Evolutionary conservation across 1,140 invertebrate species (phyloP), one percentile per base, ranked within the genome.

Genomic region (Bombus superbus): DNA sequence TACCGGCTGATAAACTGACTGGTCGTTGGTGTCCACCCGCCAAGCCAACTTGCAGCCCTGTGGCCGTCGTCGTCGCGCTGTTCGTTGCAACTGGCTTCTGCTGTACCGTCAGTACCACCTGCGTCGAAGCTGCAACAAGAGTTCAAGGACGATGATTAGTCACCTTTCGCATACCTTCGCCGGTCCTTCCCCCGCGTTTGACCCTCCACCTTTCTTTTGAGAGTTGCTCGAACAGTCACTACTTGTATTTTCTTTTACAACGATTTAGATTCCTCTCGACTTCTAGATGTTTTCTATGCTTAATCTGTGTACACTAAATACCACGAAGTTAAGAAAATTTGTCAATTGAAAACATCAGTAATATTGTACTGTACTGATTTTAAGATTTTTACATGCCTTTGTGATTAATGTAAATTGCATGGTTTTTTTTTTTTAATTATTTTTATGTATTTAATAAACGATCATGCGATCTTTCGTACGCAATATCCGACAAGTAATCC

Each of bases 31-130:
- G 93, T 42, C 92, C 92, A 74, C 76, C 89, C 11, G 83, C 81
- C 89, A 89, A 86, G 38, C 94, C 91, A 59, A 91, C 88, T 71
- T 89, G 92, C 40, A 93, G 53, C 59, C 91, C 91, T 32, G 92
- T 81, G 47, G 86, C 72, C 76, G 90, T 86, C 69, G 91, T 86
- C 72, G 85, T 59, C 13, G 73, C 62, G 80, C 90, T 88, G 79
- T 88, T 91, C 66, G 87, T 81, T 44, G 83, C 69, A 13, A 93
- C 86, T 81, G 94, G 93, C 74, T 96, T 95, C 92, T 96, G 96
- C 89, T 97, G 96, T 9, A 97, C 96, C 35, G 96, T 97, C 86
- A 97, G 91, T 83, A 96, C 95, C 73, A 97, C 96, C 92, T 97
- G 96, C n/a, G 95, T 95, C 73, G 95, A 96, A 75, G 96, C 96